Percentiles rank a stretch among this genome's conserved stretches.
phyloP scores from a whole-genome alignment of 92 coral and sea anemone species.

The Galaxea fascicularis region DNA sequence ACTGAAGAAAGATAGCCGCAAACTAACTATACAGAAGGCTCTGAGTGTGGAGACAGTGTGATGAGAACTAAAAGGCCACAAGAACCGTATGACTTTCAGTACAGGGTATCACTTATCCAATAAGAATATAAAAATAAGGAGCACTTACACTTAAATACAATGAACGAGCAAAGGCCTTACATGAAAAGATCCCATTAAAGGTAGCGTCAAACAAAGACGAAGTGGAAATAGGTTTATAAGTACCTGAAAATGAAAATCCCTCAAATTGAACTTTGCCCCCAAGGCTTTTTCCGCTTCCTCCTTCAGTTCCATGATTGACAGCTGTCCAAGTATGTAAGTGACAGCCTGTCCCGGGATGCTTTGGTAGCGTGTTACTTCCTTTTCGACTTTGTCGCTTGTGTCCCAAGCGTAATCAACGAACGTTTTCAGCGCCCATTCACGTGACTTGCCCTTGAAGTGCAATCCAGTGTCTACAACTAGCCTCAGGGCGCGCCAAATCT shows the following conservation, averaged over 20 bases:
- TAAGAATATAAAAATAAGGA: too few species aligned
- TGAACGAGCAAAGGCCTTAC: too few species aligned
- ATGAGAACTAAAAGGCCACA: too few species aligned
- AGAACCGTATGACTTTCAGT: too few species aligned
- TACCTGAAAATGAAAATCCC: conserved; percentile 81
- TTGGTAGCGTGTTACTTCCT: conserved; percentile 85
- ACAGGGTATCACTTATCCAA: too few species aligned
- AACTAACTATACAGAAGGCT: too few species aligned
- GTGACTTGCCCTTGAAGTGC: conserved; percentile 77
- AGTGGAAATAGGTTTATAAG: neutral
- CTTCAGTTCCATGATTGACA: conserved; percentile 68
- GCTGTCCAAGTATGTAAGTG: conserved; percentile 74
- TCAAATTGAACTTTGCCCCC: conserved; percentile 58
- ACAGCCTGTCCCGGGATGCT: conserved; percentile 86
- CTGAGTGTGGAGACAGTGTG: too few species aligned
- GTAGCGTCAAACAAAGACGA: neutral
- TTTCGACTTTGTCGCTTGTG: conserved; percentile 66
- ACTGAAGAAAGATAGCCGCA: too few species aligned
- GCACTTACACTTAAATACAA: too few species aligned
- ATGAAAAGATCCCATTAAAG: too few species aligned
- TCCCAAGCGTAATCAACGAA: conserved; percentile 81
- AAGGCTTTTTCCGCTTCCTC: conserved; percentile 55
- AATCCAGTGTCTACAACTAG: conserved; percentile 71
- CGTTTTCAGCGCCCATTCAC: conserved; percentile 63
- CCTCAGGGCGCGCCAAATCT: conserved; percentile 83